A percentile compares a stretch with the other conserved stretches of the same genome.
Evolutionary conservation across 2,888 invertebrate species (phyloP).

Genomic region (Emmelina monodactyla): DNA sequence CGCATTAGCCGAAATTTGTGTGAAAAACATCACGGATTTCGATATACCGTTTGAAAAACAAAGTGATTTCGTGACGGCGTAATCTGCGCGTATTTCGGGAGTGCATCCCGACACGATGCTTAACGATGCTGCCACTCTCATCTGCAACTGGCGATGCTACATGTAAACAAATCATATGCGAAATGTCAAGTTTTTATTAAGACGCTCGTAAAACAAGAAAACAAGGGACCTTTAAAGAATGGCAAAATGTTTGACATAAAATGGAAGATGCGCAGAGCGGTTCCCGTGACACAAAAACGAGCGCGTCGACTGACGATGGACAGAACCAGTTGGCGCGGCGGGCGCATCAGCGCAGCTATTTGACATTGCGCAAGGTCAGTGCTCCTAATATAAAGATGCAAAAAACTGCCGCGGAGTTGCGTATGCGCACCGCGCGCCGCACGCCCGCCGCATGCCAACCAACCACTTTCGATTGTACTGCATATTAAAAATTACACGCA

Average conservation of each 20-base stretch:
- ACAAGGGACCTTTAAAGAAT: too few relatives aligned
- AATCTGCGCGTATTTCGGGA: conserved; percentile 12
- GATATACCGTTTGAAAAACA: conserved; percentile 23
- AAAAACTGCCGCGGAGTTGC: conserved; percentile 26
- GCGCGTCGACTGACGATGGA: conserved; percentile 14
- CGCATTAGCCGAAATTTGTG: conserved; percentile 26
- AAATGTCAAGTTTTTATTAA: too few relatives aligned
- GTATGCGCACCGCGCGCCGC: conserved; percentile 31
- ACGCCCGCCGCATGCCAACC: conserved; percentile 40
- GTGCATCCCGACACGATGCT: conserved; percentile 1
- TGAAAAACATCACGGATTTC: conserved; percentile 24
- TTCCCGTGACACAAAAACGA: conserved; percentile 35
- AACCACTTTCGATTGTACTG: conserved; percentile 52
- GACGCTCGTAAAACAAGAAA: too few relatives aligned
- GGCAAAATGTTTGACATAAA: too few relatives aligned
- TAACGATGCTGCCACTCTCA: not conserved
- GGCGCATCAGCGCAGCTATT: conserved; percentile 44
- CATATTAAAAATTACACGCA: conserved; percentile 29
- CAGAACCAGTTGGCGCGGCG: conserved; percentile 37
- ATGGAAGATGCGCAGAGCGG: not conserved
- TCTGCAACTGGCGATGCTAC: too few relatives aligned
- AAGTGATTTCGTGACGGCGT: conserved; percentile 22
- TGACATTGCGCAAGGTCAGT: conserved; percentile 66
- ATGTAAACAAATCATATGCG: too few relatives aligned
- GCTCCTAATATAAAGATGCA: conserved; percentile 62